phyloP scores from a whole-genome alignment of 2,888 invertebrate genomes.

The Aporophyla lueneburgensis region DNA sequence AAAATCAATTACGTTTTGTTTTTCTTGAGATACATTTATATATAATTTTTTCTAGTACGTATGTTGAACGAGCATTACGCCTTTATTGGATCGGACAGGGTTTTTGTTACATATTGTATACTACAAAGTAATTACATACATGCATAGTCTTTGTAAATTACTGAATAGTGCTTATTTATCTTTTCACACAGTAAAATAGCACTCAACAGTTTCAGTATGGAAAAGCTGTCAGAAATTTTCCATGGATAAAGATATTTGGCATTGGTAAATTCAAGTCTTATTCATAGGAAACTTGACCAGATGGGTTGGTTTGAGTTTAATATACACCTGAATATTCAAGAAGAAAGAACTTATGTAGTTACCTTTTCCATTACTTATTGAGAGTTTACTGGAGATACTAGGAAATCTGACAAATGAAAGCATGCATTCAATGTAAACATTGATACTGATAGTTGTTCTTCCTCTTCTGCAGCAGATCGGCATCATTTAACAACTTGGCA shows the following conservation, averaged over 20 bases:
- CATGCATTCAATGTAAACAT: background rate
- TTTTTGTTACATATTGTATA: no score
- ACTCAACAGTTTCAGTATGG: background rate
- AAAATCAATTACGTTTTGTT: no score
- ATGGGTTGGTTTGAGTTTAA: background rate
- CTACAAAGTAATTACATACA: background rate
- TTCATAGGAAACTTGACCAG: background rate
- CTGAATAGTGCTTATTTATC: background rate
- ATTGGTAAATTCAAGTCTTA: no score
- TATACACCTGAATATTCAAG: background rate
- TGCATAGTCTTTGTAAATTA: background rate
- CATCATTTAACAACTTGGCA: constrained; percentile 74
- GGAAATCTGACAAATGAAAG: background rate
- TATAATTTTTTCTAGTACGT: no score
- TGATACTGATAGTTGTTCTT: background rate
- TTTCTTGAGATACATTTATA: no score
- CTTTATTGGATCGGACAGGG: no score
- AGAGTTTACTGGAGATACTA: background rate
- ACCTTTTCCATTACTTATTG: background rate
- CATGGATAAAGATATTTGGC: no score
- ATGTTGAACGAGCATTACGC: no score
- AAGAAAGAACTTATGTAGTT: background rate
- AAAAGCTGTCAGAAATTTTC: background rate
- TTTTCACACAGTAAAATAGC: background rate
- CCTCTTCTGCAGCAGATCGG: constrained; percentile 70